A percentile compares a stretch with the other conserved stretches of the same genome.
These are phyloP conservation scores for Pachydiplax longipennis DNA, from an alignment of 2,888 invertebrate genomes.

Conservation along the genomic window DNA sequence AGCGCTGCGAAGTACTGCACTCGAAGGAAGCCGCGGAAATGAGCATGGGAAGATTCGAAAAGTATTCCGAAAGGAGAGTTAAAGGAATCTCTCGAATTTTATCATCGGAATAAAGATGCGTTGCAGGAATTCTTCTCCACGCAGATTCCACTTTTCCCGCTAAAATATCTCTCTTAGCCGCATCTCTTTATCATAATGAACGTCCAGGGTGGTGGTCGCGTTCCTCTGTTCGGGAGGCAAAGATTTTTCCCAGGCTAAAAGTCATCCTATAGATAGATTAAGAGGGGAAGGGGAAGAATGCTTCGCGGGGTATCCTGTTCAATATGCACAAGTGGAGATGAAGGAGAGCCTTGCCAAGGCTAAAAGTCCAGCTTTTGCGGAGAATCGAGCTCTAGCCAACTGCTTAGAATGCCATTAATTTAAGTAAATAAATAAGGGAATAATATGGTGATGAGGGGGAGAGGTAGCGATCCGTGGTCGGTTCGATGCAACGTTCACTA, in stretches of 20 bases:
- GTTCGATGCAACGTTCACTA: no score
- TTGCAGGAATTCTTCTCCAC: no score
- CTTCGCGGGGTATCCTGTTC: not conserved
- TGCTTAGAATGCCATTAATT: not conserved
- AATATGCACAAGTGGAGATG: not conserved
- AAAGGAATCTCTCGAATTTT: no score
- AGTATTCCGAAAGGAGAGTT: no score
- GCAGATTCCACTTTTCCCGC: no score
- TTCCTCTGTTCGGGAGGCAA: not conserved
- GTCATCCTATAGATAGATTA: constrained; percentile 1
- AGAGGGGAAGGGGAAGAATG: not conserved
- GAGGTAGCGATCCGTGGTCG: no score
- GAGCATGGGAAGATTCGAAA: no score
- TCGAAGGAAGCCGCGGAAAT: no score
- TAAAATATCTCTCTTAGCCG: not conserved
- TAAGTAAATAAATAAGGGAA: not conserved
- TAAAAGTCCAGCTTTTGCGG: not conserved
- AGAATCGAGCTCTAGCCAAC: not conserved
- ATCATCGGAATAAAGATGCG: no score
- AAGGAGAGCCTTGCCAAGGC: not conserved
- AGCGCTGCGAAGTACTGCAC: no score
- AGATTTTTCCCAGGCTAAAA: constrained; percentile 1
- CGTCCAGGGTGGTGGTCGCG: not conserved
- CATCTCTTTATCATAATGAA: not conserved
- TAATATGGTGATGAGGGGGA: not conserved